Conservation (phyloP, 2,113 vertebrate genomes). For the Apodemus sylvaticus region DNA sequence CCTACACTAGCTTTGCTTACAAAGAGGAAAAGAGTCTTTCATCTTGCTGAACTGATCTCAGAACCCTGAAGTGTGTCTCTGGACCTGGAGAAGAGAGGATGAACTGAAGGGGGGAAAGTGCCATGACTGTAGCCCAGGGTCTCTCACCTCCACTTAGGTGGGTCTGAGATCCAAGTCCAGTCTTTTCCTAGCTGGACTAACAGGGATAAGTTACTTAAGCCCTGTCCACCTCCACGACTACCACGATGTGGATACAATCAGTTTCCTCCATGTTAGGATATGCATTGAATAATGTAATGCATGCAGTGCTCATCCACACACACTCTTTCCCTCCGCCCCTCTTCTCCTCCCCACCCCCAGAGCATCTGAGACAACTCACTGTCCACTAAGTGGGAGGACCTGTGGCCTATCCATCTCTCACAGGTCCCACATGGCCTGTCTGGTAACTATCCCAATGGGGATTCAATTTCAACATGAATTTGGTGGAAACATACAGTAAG, state of each 20-base stretch:
- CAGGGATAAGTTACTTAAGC: background rate
- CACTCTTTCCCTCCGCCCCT: background rate
- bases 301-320: background rate
- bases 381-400: background rate
- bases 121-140: background rate
- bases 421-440: background rate
- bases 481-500: no score
- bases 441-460: background rate
- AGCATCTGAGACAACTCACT: background rate
- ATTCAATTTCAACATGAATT: background rate
- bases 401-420: background rate
- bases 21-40: background rate
- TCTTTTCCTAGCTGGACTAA: background rate
- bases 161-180: background rate
- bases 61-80: background rate
- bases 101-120: background rate
- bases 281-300: background rate
- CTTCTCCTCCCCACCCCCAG: background rate
- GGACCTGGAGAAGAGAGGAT: no score
- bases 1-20: background rate
- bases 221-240: background rate
- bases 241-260: background rate
- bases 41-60: background rate
- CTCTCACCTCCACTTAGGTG: background rate
- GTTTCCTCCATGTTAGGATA: background rate